phyloP scores from a whole-genome alignment of 2,888 invertebrate species.

The Heliconius hortense region DNA sequence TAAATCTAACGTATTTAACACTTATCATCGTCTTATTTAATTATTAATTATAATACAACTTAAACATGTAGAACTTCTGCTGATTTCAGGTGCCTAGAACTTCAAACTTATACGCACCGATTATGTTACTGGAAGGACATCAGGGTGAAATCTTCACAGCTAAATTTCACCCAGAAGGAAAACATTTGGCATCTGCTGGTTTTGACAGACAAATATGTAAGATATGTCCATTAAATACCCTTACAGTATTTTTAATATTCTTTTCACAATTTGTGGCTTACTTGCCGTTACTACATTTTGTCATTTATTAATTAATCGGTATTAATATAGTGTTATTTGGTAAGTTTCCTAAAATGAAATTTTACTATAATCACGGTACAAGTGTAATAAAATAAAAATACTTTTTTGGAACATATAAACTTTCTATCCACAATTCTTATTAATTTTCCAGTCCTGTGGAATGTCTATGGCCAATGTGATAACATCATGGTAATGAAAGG shows the following conservation, averaged over 20 bases:
- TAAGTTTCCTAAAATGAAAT: too few species aligned
- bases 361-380: too few species aligned
- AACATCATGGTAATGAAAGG: slow-evolving; percentile 96
- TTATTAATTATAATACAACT: neutral
- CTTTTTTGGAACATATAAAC: too few species aligned
- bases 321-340: too few species aligned
- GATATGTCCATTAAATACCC: slow-evolving; percentile 54
- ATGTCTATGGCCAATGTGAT: slow-evolving; percentile 98
- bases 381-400: too few species aligned
- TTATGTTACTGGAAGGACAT: slow-evolving; percentile 98
- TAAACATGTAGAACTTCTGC: neutral
- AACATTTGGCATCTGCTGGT: slow-evolving; percentile 95
- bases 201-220: slow-evolving; percentile 97
- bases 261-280: too few species aligned
- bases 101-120: slow-evolving; percentile 94
- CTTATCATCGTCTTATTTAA: neutral
- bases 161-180: slow-evolving; percentile 98
- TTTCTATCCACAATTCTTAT: too few species aligned
- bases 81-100: slow-evolving; percentile 87
- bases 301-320: too few species aligned
- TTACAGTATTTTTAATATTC: neutral
- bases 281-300: too few species aligned
- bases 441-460: slow-evolving; percentile 90
- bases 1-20: neutral
- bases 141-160: slow-evolving; percentile 97